A percentile compares a stretch with the other conserved stretches of the same genome.
Conservation (phyloP, 2,113 vertebrate species). For the Lophura nycthemera region DNA sequence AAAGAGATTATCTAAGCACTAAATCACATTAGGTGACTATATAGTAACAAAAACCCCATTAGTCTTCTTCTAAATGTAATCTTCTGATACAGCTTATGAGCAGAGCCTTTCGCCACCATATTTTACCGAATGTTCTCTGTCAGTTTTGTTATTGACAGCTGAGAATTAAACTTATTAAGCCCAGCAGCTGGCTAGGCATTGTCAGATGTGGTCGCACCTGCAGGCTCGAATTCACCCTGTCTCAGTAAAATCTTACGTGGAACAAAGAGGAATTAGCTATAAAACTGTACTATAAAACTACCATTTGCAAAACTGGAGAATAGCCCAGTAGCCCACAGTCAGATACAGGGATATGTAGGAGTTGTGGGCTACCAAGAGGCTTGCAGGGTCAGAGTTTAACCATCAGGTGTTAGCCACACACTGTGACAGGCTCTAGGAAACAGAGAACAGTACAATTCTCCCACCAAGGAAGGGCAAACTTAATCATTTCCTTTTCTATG, state of each 20-base stretch:
- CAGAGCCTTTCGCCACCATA: not conserved
- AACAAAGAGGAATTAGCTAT: not conserved
- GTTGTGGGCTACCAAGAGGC: not conserved
- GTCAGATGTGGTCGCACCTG: not conserved
- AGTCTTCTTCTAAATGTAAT: not conserved
- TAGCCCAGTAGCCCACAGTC: not conserved
- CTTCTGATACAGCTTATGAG: not conserved
- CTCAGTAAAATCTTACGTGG: not conserved
- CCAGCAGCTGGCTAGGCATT: not conserved
- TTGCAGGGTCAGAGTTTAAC: rapidly evolving
- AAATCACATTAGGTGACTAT: not conserved
- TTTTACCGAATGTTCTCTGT: not conserved
- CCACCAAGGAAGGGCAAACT: conserved; percentile 16
- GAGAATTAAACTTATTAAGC: not conserved
- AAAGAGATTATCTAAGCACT: not conserved
- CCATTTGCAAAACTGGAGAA: not conserved
- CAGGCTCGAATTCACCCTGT: not conserved
- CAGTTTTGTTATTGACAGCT: not conserved
- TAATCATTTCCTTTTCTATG: conserved; percentile 56
- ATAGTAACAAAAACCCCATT: not conserved
- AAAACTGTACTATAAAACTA: not conserved
- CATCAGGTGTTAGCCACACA: not conserved
- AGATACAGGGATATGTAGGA: not conserved
- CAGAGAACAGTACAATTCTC: conserved; percentile 8
- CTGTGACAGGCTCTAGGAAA: conserved; percentile 3